These are phyloP conservation scores for Hipparchia semele DNA, from an alignment of 2,888 invertebrate species.

Conservation along the genomic window DNA sequence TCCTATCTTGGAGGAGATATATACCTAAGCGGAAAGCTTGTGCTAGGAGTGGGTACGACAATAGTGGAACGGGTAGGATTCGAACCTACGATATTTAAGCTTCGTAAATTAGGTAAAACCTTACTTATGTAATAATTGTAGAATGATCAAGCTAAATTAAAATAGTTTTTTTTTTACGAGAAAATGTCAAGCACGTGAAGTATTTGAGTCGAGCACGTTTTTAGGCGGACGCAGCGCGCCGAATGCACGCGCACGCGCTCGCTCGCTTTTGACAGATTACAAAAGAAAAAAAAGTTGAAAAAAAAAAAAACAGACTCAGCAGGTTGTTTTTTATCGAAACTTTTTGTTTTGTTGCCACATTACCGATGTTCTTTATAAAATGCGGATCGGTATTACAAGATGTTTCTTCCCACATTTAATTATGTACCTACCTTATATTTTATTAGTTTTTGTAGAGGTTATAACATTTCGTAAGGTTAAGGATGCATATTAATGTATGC, in stretches of 20 bases:
- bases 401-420: conserved; percentile 12
- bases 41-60: too few relatives aligned
- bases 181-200: conserved; percentile 68
- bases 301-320: conserved; percentile 20
- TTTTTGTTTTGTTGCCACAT: conserved; percentile 24
- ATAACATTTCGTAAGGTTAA: background rate
- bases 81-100: background rate
- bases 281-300: conserved; percentile 19
- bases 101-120: background rate
- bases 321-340: conserved; percentile 29
- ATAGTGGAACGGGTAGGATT: too few relatives aligned
- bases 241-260: conserved; percentile 69
- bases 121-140: background rate
- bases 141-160: background rate
- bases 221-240: conserved; percentile 66
- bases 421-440: background rate
- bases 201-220: conserved; percentile 67
- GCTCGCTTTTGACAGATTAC: conserved; percentile 30
- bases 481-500: background rate
- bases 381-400: conserved; percentile 23
- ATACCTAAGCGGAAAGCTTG: too few relatives aligned
- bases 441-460: background rate
- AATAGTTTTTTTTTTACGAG: conserved; percentile 37
- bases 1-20: too few relatives aligned
- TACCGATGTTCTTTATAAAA: conserved; percentile 26